Conservation (phyloP, 2,888 invertebrate species). For the Monochamus alternatus region DNA sequence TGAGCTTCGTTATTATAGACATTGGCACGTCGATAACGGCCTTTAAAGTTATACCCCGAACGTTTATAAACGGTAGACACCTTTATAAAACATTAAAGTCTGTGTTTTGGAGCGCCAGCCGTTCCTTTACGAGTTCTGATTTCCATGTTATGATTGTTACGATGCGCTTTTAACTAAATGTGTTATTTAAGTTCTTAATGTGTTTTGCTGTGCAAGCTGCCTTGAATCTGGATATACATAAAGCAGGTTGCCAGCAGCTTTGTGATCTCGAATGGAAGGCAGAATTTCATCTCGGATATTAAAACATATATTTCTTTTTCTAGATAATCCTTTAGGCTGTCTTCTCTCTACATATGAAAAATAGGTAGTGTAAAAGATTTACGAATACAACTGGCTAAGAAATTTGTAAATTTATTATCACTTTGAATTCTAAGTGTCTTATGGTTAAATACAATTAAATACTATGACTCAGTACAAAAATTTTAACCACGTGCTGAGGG, state of each 20-base stretch:
- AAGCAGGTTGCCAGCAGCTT: constrained; percentile 2
- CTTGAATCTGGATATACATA: constrained; percentile 5
- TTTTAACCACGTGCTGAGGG: no score
- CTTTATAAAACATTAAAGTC: constrained; percentile 51
- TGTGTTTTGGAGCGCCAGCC: constrained; percentile 42
- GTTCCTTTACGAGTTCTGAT: constrained; percentile 57
- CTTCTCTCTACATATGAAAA: no score
- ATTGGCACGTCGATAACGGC: constrained; percentile 56
- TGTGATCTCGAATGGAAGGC: constrained; percentile 9
- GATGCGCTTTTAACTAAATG: constrained; percentile 33
- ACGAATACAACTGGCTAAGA: no score
- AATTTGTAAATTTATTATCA: no score
- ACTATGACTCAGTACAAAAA: no score
- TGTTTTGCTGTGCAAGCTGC: constrained; percentile 13
- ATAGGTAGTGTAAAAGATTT: no score
- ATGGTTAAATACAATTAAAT: no score
- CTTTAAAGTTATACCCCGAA: constrained; percentile 52
- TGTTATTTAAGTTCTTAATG: constrained; percentile 24
- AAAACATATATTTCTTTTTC: background rate
- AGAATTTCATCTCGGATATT: constrained; percentile 4
- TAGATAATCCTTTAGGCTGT: no score
- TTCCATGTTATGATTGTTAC: constrained; percentile 57
- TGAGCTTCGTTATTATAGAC: constrained; percentile 57
- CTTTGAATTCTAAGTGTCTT: no score
- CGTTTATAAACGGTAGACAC: constrained; percentile 56